Percentiles rank a stretch among this genome's conserved stretches.
These are phyloP conservation scores for Nasonia oneida DNA, from an alignment of 2,888 invertebrate species.

Conservation along the genomic window DNA sequence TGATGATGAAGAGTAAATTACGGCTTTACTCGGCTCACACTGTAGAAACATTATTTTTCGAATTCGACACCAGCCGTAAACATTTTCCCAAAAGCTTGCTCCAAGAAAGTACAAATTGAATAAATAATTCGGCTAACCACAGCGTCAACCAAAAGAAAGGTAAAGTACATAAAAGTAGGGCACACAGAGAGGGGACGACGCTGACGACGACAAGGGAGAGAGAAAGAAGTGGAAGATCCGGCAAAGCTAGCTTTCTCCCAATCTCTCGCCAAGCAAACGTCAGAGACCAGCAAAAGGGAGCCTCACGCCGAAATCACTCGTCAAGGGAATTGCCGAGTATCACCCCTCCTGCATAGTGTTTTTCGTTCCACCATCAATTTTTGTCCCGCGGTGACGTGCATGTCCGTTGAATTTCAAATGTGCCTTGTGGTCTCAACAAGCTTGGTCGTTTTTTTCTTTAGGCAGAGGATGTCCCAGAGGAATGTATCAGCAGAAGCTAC, in stretches of 20 bases:
- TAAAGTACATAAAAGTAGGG: slow-evolving; percentile 19
- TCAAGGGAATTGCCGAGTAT: slow-evolving; percentile 29
- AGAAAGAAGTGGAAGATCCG: neutral
- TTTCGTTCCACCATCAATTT: neutral
- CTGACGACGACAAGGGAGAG: neutral
- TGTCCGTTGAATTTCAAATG: slow-evolving; percentile 46
- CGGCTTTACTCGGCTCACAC: neutral
- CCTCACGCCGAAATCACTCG: slow-evolving; percentile 33
- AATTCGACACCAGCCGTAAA: neutral
- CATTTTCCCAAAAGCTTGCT: neutral
- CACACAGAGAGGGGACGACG: neutral
- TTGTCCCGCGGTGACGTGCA: neutral
- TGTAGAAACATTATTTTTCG: neutral
- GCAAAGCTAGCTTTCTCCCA: neutral
- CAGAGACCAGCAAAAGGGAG: neutral
- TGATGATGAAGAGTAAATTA: neutral
- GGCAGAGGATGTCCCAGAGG: slow-evolving; percentile 28
- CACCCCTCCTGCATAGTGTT: neutral
- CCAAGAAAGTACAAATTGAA: neutral
- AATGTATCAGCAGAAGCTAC: slow-evolving; percentile 5
- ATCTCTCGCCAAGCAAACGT: neutral
- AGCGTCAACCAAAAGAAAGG: slow-evolving; percentile 11
- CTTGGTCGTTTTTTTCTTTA: neutral
- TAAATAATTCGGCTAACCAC: neutral
- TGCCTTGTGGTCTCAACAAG: neutral